Conservation (phyloP, 2,113 vertebrate genomes). For the Sphyrna mokarran region DNA sequence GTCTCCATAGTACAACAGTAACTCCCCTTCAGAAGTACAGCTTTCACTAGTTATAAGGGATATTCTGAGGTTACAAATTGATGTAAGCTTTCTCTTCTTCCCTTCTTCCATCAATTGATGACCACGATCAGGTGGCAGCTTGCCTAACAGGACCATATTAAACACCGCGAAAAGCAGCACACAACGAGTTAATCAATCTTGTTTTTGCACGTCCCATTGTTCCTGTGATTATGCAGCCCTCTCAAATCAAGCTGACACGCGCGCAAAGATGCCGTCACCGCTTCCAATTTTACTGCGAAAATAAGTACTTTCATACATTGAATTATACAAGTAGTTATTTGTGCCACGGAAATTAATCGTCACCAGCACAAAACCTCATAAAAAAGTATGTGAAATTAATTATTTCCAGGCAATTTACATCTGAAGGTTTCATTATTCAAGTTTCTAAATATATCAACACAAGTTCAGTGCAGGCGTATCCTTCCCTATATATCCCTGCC, state of each 20-base stretch:
- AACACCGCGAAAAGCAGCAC: neutral
- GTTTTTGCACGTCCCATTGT: neutral
- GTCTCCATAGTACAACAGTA: neutral
- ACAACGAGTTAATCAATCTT: neutral
- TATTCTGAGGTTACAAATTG: neutral
- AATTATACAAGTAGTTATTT: slow-evolving; percentile 24
- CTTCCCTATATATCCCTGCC: neutral
- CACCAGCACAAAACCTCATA: slow-evolving; percentile 1
- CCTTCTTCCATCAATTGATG: neutral
- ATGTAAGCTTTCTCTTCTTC: neutral
- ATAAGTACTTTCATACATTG: slow-evolving; percentile 18
- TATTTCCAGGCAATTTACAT: slow-evolving; percentile 24
- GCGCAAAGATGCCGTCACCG: neutral
- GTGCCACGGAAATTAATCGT: slow-evolving; percentile 5
- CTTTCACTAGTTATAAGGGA: neutral
- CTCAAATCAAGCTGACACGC: neutral
- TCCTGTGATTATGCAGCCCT: neutral
- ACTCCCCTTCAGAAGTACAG: neutral
- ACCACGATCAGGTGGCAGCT: neutral
- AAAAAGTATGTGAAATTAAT: slow-evolving; percentile 18
- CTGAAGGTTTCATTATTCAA: neutral
- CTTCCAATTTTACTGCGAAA: slow-evolving; percentile 13
- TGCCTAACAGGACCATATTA: neutral
- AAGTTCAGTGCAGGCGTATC: neutral
- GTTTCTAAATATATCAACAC: neutral